These are phyloP conservation scores for Gasterosteus nipponicus DNA, from an alignment of 2,113 vertebrate species.

Conservation along the genomic window DNA sequence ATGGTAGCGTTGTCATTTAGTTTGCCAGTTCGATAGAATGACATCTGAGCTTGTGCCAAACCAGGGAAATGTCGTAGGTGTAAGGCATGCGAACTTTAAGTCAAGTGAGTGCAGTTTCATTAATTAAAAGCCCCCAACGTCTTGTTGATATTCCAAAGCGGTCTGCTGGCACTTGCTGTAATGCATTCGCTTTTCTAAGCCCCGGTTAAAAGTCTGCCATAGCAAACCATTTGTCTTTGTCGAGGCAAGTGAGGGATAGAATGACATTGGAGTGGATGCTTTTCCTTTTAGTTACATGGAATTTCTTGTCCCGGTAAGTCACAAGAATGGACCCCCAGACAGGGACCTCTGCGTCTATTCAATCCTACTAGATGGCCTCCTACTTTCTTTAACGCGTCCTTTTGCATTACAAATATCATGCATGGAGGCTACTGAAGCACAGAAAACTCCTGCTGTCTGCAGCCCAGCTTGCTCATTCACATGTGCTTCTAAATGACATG, in stretches of 20 bases:
- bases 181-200: constrained; percentile 37
- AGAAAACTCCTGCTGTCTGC: constrained; percentile 61
- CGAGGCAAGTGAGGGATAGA: constrained; percentile 43
- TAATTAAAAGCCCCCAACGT: constrained; percentile 28
- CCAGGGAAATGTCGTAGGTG: not conserved
- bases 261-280: constrained; percentile 57
- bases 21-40: not conserved
- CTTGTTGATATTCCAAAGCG: constrained; percentile 53
- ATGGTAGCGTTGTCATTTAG: constrained; percentile 11
- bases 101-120: constrained; percentile 1
- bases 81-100: constrained; percentile 2
- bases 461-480: constrained; percentile 56
- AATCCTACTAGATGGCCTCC: constrained; percentile 41
- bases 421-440: constrained; percentile 39
- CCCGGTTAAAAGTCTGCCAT: constrained; percentile 62
- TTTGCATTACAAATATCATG: constrained; percentile 50
- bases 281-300: constrained; percentile 53
- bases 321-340: constrained; percentile 50
- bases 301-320: constrained; percentile 58
- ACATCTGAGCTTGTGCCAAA: constrained; percentile 1
- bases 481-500: constrained; percentile 54
- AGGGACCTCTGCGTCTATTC: constrained; percentile 49
- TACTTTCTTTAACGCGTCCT: constrained; percentile 35
- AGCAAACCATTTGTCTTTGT: constrained; percentile 63
- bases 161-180: constrained; percentile 56